Evolutionary conservation across 2,888 invertebrate species (phyloP).

Genomic region (Campopleginae sp.): DNA sequence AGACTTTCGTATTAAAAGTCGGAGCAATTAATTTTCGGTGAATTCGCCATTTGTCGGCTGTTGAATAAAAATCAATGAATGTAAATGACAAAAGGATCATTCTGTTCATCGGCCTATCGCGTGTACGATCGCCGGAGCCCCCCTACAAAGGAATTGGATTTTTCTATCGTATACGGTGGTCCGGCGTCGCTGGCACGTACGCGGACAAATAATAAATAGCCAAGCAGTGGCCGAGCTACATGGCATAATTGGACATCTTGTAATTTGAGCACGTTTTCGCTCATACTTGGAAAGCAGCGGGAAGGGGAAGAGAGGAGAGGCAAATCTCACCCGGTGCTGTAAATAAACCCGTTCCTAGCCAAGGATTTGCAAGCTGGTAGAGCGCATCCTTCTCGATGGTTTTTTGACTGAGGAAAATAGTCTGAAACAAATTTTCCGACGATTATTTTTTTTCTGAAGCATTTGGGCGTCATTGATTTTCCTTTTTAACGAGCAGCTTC

Average conservation of each 20-base stretch:
- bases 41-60: slow-evolving; percentile 74
- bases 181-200: slow-evolving; percentile 61
- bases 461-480: not conserved
- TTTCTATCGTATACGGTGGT: slow-evolving; percentile 38
- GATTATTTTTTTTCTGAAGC: not conserved
- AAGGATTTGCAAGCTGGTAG: slow-evolving; percentile 72
- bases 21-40: slow-evolving; percentile 75
- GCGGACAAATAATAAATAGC: slow-evolving; percentile 66
- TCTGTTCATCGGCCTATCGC: not conserved
- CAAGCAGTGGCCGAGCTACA: slow-evolving; percentile 49
- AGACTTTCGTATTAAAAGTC: slow-evolving; percentile 73
- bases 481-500: not conserved
- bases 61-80: slow-evolving; percentile 15
- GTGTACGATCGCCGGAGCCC: not conserved
- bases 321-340: slow-evolving; percentile 74
- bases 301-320: slow-evolving; percentile 22
- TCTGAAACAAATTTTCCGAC: slow-evolving; percentile 57
- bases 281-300: slow-evolving; percentile 46
- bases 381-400: slow-evolving; percentile 74
- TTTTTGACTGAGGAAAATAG: slow-evolving; percentile 72
- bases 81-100: not conserved
- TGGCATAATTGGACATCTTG: slow-evolving; percentile 72
- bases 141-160: slow-evolving; percentile 26
- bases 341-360: slow-evolving; percentile 76
- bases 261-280: slow-evolving; percentile 73